These are phyloP conservation scores for Pseudomyrmex concolor DNA, from an alignment of 1,140 invertebrate species.

Conservation along the genomic window DNA sequence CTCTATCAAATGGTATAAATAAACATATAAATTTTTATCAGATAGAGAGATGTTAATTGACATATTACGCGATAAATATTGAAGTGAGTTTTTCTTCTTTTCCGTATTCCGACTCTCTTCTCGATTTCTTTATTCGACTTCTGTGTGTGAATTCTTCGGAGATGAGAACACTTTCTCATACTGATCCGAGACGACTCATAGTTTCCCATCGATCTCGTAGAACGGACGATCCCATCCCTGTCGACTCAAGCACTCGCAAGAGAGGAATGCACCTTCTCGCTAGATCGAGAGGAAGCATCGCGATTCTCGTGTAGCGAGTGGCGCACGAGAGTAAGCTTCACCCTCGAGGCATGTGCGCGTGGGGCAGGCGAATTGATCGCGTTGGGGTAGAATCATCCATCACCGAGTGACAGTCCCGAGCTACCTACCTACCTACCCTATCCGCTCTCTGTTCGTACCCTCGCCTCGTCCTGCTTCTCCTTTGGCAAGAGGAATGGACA, in stretches of 20 bases:
- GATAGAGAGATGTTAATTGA: too few species aligned
- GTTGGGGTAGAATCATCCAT: constrained; percentile 84
- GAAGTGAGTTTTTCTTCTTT: neutral
- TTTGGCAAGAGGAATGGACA: constrained; percentile 75
- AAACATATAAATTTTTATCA: neutral
- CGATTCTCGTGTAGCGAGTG: constrained; percentile 52
- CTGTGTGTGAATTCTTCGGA: neutral
- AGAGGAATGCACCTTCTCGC: constrained; percentile 68
- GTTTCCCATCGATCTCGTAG: neutral
- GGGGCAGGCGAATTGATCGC: constrained; percentile 83
- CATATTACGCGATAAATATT: neutral
- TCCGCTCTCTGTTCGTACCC: constrained; percentile 61
- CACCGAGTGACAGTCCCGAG: constrained; percentile 83
- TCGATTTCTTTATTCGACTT: neutral
- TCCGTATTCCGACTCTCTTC: neutral
- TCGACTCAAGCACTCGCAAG: constrained; percentile 20
- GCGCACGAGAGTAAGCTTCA: constrained; percentile 64
- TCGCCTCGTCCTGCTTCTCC: constrained; percentile 66
- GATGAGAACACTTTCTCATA: neutral
- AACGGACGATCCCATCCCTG: constrained; percentile 6
- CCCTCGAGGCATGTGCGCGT: constrained; percentile 72
- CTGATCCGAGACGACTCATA: neutral
- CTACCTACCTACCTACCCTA: constrained; percentile 69
- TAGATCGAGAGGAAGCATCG: constrained; percentile 64
- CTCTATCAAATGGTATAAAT: neutral